Evolutionary conservation across 2,888 invertebrate genomes (phyloP).

Genomic region (Athetis lepigone): DNA sequence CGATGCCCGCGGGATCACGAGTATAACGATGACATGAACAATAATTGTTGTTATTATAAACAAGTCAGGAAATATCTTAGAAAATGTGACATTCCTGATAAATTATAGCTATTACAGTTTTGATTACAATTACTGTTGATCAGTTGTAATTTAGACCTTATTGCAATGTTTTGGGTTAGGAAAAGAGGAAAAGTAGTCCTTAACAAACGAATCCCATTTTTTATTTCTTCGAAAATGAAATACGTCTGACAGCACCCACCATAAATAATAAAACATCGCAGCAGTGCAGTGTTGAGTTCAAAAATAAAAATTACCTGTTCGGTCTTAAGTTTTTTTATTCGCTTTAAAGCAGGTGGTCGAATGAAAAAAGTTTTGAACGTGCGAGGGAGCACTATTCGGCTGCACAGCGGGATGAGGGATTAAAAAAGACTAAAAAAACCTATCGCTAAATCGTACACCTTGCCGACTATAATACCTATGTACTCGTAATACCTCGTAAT

Average conservation of each 20-base stretch:
- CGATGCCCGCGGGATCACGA: constrained; percentile 67
- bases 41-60: constrained; percentile 76
- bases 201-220: not conserved
- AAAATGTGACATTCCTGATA: constrained; percentile 55
- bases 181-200: not conserved
- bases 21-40: constrained; percentile 60
- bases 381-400: constrained; percentile 69
- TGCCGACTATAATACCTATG: constrained; percentile 34
- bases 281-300: constrained; percentile 42
- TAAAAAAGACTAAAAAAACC: constrained; percentile 49
- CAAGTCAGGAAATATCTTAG: constrained; percentile 59
- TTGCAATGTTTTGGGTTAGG: constrained; percentile 16
- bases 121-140: constrained; percentile 12
- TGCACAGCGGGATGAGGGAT: constrained; percentile 65
- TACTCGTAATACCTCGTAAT: constrained; percentile 51
- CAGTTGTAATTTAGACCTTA: constrained; percentile 10
- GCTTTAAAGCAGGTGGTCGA: constrained; percentile 76
- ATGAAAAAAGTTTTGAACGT: constrained; percentile 72
- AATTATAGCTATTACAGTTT: constrained; percentile 43
- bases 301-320: constrained; percentile 68
- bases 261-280: constrained; percentile 53
- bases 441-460: constrained; percentile 49
- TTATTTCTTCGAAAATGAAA: constrained; percentile 6
- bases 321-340: constrained; percentile 71
- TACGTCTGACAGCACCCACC: constrained; percentile 4